Base-by-base conservation (phyloP, 2,113 vertebrate genomes). In the Phrynosoma blainvillii region DNA sequence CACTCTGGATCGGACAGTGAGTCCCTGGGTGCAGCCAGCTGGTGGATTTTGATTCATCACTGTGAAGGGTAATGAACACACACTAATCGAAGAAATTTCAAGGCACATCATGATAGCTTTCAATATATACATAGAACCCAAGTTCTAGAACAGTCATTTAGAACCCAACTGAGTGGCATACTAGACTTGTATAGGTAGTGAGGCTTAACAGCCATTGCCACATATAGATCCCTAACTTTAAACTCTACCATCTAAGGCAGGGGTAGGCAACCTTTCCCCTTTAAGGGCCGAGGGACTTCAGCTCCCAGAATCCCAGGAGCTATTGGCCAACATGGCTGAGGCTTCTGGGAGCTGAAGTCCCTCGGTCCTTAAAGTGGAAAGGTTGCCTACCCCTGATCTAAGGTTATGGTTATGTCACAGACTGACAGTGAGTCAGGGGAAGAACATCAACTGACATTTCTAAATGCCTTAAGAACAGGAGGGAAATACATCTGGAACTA, bases 41-140 rank as follows among this genome's bases (percentile, higher is more conserved):
- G 5, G 97, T 97, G 66, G 96, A 96, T 87, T 95, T 95, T 40
- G 96, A 96, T 88, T 97, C 96, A 16, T 97, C 97, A 5, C 97
- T 97, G 84, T 0, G 5, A 73, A 89, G 92, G 66, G 92, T 30
- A 84, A 84, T 14, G 77, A 11, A 12, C 14, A 68, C 12, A 66
- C 9, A 59, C 79, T 42, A 42, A 40, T 73, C 3, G 47, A 25
- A 30, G 36, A 13, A 40, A 5, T 47, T 68, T n/a, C 10, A 47
- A 66, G 40, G 47, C 16, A 25, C 40, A 42, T 5, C 32, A 25
- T 36, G 3, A 18, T 62, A 62, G 59, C 42, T 80, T 87, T 81
- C 78, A 74, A 62, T 32, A 21, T 66, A 30, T 12, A 42, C 14
- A 40, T 27, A 66, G 14, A 68, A 79, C 14, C 18, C 30, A 75